A percentile compares a stretch with the other conserved stretches of the same genome.
Evolutionary conservation across 2,113 vertebrate species (phyloP).

Genomic region (Sceloporus tristichus): DNA sequence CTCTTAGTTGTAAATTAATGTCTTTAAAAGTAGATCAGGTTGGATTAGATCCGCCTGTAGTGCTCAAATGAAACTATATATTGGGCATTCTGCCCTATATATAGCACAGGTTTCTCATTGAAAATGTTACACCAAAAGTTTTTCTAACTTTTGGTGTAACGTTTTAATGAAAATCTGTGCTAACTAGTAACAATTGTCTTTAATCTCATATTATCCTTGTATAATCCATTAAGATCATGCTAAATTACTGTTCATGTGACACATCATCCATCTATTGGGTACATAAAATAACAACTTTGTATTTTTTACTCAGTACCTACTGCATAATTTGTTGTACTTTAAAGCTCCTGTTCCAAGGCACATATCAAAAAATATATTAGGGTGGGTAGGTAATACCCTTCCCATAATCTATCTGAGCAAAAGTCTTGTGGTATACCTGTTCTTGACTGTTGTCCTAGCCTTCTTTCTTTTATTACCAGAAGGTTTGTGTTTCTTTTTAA

Average conservation of each 20-base stretch:
- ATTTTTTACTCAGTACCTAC: background rate
- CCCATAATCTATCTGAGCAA: background rate
- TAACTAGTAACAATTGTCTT: background rate
- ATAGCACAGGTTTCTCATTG: background rate
- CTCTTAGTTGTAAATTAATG: background rate
- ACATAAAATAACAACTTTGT: conserved; percentile 4
- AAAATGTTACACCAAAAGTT: background rate
- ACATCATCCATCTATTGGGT: background rate
- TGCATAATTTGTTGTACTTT: background rate
- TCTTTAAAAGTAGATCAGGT: background rate
- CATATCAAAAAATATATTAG: background rate
- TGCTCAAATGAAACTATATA: background rate
- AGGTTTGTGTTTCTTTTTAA: background rate
- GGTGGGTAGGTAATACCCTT: background rate
- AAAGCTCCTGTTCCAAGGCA: background rate
- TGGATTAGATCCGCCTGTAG: background rate
- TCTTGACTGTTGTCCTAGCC: background rate
- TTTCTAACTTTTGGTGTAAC: background rate
- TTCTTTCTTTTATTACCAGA: background rate
- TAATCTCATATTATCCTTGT: background rate
- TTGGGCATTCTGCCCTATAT: no score
- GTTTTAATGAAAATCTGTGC: background rate
- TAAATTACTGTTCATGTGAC: background rate
- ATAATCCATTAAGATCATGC: background rate
- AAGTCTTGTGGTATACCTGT: background rate